phyloP scores from a whole-genome alignment of 2,888 invertebrate species.

The Eilema depressum region DNA sequence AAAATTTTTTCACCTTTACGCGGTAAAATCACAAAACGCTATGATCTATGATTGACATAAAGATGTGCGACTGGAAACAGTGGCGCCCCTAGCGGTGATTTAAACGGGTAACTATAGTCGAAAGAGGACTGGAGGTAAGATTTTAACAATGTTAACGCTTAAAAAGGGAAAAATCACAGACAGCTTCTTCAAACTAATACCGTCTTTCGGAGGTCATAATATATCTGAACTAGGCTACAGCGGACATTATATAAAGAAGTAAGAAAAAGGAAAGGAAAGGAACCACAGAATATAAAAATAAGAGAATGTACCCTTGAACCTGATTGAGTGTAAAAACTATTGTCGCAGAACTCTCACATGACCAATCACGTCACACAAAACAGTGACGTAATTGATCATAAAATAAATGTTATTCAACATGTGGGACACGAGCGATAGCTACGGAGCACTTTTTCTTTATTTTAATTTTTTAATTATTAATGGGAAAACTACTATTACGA shows the following conservation, averaged over 20 bases:
- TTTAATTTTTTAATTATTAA: not conserved
- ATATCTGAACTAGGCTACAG: not conserved
- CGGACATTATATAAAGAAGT: not conserved
- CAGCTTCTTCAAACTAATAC: too few species aligned
- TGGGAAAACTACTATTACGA: not conserved
- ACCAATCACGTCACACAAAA: not conserved
- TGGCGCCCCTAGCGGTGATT: too few species aligned
- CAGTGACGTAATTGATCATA: not conserved
- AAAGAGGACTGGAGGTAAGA: too few species aligned
- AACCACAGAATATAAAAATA: not conserved
- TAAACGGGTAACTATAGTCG: too few species aligned
- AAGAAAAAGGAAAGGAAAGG: not conserved
- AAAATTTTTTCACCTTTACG: too few species aligned
- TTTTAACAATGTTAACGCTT: too few species aligned
- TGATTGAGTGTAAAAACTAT: not conserved
- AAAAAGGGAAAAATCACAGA: too few species aligned
- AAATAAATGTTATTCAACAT: not conserved
- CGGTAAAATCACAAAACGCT: too few species aligned
- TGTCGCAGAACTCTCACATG: too few species aligned
- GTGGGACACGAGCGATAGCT: not conserved
- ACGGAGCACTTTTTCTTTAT: not conserved
- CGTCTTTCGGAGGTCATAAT: too few species aligned
- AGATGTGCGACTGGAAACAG: too few species aligned
- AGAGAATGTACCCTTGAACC: not conserved
- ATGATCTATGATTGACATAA: too few species aligned